Evolutionary conservation across 2,113 vertebrate genomes (phyloP), one percentile per base, ranked within the genome.

Genomic region (Bombycilla garrulus): DNA sequence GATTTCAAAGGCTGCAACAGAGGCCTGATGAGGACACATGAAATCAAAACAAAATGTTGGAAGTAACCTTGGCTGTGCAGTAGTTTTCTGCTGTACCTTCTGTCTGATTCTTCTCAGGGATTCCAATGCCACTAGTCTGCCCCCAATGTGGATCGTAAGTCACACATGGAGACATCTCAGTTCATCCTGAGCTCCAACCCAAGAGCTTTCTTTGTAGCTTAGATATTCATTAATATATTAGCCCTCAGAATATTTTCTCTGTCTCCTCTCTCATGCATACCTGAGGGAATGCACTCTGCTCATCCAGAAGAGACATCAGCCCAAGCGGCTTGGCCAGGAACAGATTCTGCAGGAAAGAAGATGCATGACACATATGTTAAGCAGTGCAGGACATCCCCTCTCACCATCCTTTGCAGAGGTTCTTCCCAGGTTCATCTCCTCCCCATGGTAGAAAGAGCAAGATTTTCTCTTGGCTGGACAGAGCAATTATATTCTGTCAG

Each of bases 211-310:
- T 70, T n/a, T 73, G 38, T n/a, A 81, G 33, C 18, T 28, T 21
- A 45, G 9, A 44, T 22, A 60, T 23, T 26, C 67, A 70, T 11
- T 47, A 16, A 15, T 40, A 29, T 5, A 15, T 58, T 15, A 60
- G 9, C 15, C 10, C 17, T 18, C 11, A 6, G 15, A 10, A 8
- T 25, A 56, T 51, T 81, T 88, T 56, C 23, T 33, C 19, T 78
- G 42, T 10, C 12, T 17, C 6, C 6, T 26, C 22, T 20, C 33
- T 86, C 60, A 70, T 4, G 7, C 53, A 15, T 81, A 98, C 98
- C 97, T 98, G 98, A 47, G 98, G 98, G 77, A 98, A 98, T 26
- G 97, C 96, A 66, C 98, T 98, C 86, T 98, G 98, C 70, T 98
- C 98, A 93, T 98, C 98, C 92, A 98, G 93, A 73, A 98, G 97